A percentile compares a stretch with the other conserved stretches of the same genome.
Conservation (phyloP, 2,888 invertebrate species). For the Ametastegia equiseti region DNA sequence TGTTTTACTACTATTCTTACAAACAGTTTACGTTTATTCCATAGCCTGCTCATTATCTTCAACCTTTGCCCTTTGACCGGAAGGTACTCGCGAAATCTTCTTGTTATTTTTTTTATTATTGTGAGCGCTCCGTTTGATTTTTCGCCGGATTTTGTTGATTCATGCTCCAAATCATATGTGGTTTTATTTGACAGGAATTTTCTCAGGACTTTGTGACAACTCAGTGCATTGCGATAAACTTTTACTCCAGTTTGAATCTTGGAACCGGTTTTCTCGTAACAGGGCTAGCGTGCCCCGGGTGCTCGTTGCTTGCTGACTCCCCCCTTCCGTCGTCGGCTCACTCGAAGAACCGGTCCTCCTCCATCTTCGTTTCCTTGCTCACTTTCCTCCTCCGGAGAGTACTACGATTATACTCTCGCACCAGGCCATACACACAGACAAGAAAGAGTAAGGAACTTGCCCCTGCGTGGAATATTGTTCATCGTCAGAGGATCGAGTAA, state of each 20-base stretch:
- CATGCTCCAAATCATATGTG: not conserved
- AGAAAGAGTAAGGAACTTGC: not conserved
- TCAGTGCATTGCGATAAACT: slow-evolving; percentile 61
- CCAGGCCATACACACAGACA: not conserved
- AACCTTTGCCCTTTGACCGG: not conserved
- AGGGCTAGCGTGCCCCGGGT: slow-evolving; percentile 64
- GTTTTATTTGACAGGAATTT: too few species aligned
- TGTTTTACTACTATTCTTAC: not conserved
- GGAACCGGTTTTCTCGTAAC: slow-evolving; percentile 68
- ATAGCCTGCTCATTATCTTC: too few species aligned
- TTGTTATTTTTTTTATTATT: not conserved
- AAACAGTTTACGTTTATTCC: not conserved
- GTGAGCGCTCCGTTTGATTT: not conserved
- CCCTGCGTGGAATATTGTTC: not conserved
- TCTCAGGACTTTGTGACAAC: slow-evolving; percentile 45
- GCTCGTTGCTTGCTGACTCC: slow-evolving; percentile 56
- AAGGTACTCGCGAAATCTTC: not conserved
- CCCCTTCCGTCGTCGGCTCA: slow-evolving; percentile 45
- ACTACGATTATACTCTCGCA: slow-evolving; percentile 32
- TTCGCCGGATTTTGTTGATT: not conserved
- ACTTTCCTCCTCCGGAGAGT: slow-evolving; percentile 36
- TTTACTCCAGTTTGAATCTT: slow-evolving; percentile 71
- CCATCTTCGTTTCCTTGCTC: slow-evolving; percentile 41
- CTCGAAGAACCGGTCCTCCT: slow-evolving; percentile 48
- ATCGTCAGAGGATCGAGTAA: not conserved